Base-by-base conservation (phyloP, 2,888 invertebrate species). In the Diarsia rubi region DNA sequence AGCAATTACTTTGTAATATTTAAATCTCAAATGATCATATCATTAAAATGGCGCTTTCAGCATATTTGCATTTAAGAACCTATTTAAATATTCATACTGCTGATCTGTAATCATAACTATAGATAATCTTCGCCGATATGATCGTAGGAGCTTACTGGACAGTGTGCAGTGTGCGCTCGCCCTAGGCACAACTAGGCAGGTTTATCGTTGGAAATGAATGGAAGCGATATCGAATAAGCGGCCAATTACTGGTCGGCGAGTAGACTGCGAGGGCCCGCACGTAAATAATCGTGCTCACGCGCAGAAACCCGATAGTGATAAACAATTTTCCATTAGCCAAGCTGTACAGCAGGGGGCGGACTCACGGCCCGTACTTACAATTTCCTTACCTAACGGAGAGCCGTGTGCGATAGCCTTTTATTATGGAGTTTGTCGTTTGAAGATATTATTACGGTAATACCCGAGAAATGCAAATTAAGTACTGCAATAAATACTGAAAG, bases 121-220 rank as follows among this genome's bases (percentile, higher is more conserved):
- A 90, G 91, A 89, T 91, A 91, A 91, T 92, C 90, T 92, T 86
- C 87, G 80, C 89, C 88, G 89, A 91, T 91, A 90, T 91, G 89
- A 89, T 90, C 87, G 88, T 85, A 86, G 85, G 88, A 91, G 91
- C 91, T 92, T 88, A 90, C 86, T 84, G 89, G 89, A 80, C 85
- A 87, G 85, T 90, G 86, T 85, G 89, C 85, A 87, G 85, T 90
- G 86, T 84, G 89, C 88, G 85, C 86, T 88, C 83, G 92, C 90
- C 91, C 84, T 86, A 85, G 90, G 92, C 89, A 83, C 65, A 73
- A 86, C 88, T 86, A 85, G 91, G 92, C 92, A 90, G 91, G 91
- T 93, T 94, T 95, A 95, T 95, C 95, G 91, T 89, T 90, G 90
- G 92, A 94, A 94, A 95, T 96, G 94, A 95, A 95, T 95, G 95